Conservation (phyloP, 2,888 invertebrate genomes). For the Lasioglossum morio region DNA sequence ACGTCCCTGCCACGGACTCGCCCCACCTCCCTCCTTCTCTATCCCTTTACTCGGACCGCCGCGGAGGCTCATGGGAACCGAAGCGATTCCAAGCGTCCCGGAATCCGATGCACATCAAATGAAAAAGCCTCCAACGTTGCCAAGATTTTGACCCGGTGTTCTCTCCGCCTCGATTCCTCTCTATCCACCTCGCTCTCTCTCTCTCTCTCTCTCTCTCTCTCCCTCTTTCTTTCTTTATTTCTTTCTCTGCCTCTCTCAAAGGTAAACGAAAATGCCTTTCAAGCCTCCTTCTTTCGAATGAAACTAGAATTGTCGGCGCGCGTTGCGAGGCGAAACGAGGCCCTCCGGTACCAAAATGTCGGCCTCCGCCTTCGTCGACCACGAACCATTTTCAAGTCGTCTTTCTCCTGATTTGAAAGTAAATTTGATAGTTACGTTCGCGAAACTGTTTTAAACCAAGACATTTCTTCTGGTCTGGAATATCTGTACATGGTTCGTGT, state of each 20-base stretch:
- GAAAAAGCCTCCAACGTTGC: constrained; percentile 68
- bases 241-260: neutral
- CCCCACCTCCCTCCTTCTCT: constrained; percentile 55
- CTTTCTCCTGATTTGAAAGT: neutral
- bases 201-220: no score
- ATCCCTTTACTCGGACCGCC: constrained; percentile 59
- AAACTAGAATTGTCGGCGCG: neutral
- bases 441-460: no score
- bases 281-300: neutral
- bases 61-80: constrained; percentile 74
- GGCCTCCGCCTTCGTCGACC: neutral
- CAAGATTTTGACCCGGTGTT: constrained; percentile 63
- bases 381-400: neutral
- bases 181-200: neutral
- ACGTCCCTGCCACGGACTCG: neutral
- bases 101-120: constrained; percentile 73
- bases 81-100: constrained; percentile 73
- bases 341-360: neutral
- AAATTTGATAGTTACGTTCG: neutral
- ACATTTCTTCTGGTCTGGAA: neutral
- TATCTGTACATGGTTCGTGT: neutral
- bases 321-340: neutral
- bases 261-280: constrained; percentile 16
- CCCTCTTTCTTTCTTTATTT: neutral
- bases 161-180: constrained; percentile 11